These are phyloP conservation scores for Dromas ardeola DNA, from an alignment of 2,113 vertebrate genomes.

Conservation along the genomic window DNA sequence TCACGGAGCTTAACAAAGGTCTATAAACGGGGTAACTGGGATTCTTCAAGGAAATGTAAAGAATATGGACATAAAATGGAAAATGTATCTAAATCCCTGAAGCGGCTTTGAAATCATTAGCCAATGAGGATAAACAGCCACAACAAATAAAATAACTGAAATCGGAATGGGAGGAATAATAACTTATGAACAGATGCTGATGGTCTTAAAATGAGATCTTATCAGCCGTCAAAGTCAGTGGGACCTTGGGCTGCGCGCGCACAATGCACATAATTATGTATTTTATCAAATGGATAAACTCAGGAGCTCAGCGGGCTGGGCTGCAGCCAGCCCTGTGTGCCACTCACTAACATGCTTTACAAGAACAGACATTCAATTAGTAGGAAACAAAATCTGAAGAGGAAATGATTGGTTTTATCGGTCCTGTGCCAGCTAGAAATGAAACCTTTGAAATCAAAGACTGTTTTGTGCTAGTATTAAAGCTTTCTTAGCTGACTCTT, in stretches of 20 bases:
- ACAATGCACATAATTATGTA: neutral
- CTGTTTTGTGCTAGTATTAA: neutral
- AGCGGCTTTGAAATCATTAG: neutral
- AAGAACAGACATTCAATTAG: constrained; percentile 29
- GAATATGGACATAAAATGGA: neutral
- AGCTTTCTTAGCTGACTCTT: constrained; percentile 22
- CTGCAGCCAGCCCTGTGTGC: neutral
- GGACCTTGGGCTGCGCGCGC: neutral
- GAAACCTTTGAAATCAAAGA: constrained; percentile 28
- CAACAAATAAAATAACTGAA: neutral
- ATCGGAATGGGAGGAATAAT: neutral
- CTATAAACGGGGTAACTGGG: neutral
- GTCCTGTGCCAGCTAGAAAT: constrained; percentile 18
- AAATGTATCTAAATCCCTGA: neutral
- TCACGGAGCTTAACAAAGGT: neutral
- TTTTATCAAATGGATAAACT: neutral
- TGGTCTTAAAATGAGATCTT: constrained; percentile 12
- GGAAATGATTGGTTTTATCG: neutral
- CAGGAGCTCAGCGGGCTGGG: neutral
- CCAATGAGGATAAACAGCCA: neutral
- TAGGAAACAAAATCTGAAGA: constrained; percentile 29
- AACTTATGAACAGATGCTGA: neutral
- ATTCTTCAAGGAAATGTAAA: neutral
- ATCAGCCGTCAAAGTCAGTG: neutral
- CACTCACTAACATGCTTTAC: neutral